Conservation (phyloP, 1,140 invertebrate genomes). For the Nilaparvata lugens region DNA sequence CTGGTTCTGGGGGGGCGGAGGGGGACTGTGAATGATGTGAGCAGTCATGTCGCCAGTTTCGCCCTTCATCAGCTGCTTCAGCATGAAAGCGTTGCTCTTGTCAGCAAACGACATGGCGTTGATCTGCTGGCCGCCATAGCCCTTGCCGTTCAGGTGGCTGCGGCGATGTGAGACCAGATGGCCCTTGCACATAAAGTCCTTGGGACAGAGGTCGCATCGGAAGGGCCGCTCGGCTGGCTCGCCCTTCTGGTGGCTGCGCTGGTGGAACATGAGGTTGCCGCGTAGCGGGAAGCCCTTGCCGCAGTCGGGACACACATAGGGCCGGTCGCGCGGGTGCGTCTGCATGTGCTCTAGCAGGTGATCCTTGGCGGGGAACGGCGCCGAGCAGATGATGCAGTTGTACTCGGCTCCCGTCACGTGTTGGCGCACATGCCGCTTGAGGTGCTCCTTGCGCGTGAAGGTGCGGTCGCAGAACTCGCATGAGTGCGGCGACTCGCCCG, state of each 20-base stretch:
- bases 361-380: constrained; percentile 79
- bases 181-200: constrained; percentile 92
- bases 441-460: constrained; percentile 72
- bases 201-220: constrained; percentile 90
- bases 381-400: constrained; percentile 76
- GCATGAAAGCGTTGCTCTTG: constrained; percentile 56
- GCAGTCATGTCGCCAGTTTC: constrained; percentile 40
- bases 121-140: constrained; percentile 64
- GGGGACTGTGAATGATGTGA: constrained; percentile 23
- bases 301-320: constrained; percentile 30
- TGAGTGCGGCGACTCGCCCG: constrained; percentile 69
- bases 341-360: constrained; percentile 73
- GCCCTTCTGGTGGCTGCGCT: constrained; percentile 84
- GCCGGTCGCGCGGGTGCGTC: constrained; percentile 68
- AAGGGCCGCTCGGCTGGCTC: constrained; percentile 82
- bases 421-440: constrained; percentile 69
- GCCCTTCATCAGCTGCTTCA: constrained; percentile 32
- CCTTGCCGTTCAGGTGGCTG: constrained; percentile 73
- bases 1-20: constrained; percentile 7
- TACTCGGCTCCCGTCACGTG: constrained; percentile 86
- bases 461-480: constrained; percentile 73
- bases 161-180: constrained; percentile 83
- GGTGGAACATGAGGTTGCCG: constrained; percentile 48
- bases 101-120: constrained; percentile 69
- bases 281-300: constrained; percentile 31